Conservation (phyloP, 2,888 invertebrate genomes). For the Ommatoiulus sabulosus region DNA sequence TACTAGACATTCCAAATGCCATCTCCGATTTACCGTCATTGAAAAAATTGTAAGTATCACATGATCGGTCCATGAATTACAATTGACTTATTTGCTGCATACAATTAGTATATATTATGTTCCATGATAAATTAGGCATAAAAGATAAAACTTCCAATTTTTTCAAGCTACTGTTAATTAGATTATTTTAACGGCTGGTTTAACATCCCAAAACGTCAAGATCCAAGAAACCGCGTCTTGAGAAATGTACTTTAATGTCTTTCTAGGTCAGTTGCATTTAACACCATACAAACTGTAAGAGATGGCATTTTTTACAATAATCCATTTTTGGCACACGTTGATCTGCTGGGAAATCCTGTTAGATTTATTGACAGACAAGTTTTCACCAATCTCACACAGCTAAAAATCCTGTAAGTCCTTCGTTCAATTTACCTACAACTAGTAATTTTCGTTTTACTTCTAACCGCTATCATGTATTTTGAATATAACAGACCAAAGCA, state of each 20-base stretch:
- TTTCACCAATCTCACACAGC: constrained; percentile 80
- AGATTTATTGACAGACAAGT: constrained; percentile 77
- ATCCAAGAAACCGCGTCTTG: neutral
- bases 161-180: neutral
- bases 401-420: constrained; percentile 82
- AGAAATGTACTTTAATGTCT: constrained; percentile 35
- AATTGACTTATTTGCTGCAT: neutral
- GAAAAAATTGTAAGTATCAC: constrained; percentile 84
- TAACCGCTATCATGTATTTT: neutral
- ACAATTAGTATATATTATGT: neutral
- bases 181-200: neutral
- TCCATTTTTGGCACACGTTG: constrained; percentile 78
- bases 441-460: neutral
- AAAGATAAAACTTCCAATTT: neutral
- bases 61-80: neutral
- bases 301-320: constrained; percentile 78
- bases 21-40: constrained; percentile 80
- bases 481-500: neutral
- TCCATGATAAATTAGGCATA: neutral
- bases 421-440: neutral
- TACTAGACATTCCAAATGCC: constrained; percentile 81
- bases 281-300: constrained; percentile 82
- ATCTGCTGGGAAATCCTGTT: constrained; percentile 87
- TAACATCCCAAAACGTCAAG: neutral
- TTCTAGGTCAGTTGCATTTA: constrained; percentile 83